Percentiles rank a stretch among this genome's conserved stretches.
phyloP scores from a whole-genome alignment of 2,113 vertebrate species.

The Nycticebus coucang region DNA sequence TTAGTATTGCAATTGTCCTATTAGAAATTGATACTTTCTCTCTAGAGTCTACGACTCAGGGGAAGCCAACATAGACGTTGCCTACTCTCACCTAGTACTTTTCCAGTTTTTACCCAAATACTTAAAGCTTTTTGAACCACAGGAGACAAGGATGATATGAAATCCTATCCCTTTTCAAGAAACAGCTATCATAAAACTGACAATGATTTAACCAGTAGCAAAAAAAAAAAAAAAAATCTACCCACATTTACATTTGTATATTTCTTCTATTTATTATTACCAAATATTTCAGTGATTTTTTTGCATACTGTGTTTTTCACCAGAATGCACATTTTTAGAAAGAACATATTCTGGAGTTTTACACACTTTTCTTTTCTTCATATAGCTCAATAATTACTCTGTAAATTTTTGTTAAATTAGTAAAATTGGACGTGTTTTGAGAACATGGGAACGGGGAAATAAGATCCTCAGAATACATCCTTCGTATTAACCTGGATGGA shows the following conservation, averaged over 20 bases:
- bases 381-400: background rate
- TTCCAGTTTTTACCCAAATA: background rate
- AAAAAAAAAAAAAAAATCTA: background rate
- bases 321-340: background rate
- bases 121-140: background rate
- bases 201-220: background rate
- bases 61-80: background rate
- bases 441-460: background rate
- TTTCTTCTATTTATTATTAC: background rate
- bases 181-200: background rate
- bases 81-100: background rate
- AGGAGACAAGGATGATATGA: background rate
- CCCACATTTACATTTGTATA: background rate
- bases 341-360: background rate
- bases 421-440: background rate
- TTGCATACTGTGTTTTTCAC: background rate
- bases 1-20: background rate
- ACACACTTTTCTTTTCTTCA: background rate
- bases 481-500: no score
- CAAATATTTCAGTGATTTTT: background rate
- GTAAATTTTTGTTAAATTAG: background rate
- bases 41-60: background rate
- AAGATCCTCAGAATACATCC: no score
- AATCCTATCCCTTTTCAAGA: background rate
- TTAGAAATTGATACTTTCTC: slow-evolving; percentile 2